phyloP scores from a whole-genome alignment of 1,140 invertebrate species.

The Lepidurus packardi region DNA sequence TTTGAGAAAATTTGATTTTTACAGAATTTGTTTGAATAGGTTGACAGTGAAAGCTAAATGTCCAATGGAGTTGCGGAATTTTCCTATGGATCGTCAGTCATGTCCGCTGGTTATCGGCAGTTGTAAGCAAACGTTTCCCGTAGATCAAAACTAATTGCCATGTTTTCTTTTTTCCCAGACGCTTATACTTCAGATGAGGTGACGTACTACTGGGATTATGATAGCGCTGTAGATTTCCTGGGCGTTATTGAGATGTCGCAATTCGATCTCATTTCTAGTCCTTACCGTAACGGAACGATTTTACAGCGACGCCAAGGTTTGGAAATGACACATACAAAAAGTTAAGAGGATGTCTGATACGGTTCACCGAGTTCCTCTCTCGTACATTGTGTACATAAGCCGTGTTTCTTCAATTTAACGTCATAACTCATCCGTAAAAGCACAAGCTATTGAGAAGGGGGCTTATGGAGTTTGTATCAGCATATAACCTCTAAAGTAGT shows the following conservation, averaged over 20 bases:
- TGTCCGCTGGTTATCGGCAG: constrained; percentile 89
- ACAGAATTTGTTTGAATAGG: constrained; percentile 51
- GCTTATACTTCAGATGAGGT: constrained; percentile 84
- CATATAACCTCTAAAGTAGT: neutral
- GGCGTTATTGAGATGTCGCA: constrained; percentile 84
- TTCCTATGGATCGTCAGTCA: constrained; percentile 92
- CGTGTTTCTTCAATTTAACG: constrained; percentile 7
- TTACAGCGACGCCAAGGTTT: constrained; percentile 9
- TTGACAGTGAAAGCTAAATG: constrained; percentile 95
- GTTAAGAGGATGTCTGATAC: neutral
- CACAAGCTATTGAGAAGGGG: neutral
- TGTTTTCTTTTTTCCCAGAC: constrained; percentile 53
- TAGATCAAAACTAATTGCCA: neutral
- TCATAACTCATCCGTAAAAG: neutral
- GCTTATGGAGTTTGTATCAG: neutral
- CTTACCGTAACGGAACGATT: constrained; percentile 44
- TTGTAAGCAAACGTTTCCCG: constrained; percentile 63
- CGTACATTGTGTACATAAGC: neutral
- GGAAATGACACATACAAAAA: neutral
- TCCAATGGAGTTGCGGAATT: constrained; percentile 92
- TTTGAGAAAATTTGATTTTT: neutral
- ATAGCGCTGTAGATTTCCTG: constrained; percentile 73
- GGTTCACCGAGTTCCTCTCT: neutral
- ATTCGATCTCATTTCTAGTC: constrained; percentile 82
- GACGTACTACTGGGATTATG: constrained; percentile 81